phyloP scores from a whole-genome alignment of 2,797 vertebrate genomes.

The Pipistrellus nathusii region DNA sequence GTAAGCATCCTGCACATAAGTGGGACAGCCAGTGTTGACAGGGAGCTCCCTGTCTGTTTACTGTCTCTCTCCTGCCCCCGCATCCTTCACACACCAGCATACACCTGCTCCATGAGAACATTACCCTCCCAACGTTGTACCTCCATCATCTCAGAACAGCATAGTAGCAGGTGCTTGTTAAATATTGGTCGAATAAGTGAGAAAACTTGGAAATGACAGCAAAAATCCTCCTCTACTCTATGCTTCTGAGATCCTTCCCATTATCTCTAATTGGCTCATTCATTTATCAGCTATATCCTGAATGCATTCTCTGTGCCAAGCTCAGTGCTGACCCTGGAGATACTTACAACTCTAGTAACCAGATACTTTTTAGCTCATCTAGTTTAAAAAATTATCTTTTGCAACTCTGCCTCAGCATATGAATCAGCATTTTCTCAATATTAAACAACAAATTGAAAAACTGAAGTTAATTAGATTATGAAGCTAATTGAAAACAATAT shows the following conservation, averaged over 20 bases:
- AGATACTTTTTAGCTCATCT: conserved; percentile 14
- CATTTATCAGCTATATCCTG: not conserved
- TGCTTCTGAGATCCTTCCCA: not conserved
- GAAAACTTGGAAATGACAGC: not conserved
- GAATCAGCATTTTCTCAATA: conserved; percentile 54
- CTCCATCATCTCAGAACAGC: not conserved
- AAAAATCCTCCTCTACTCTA: not conserved
- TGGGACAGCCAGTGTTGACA: not conserved
- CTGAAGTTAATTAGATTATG: conserved; percentile 11
- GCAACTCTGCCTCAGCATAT: not conserved
- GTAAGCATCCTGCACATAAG: not conserved
- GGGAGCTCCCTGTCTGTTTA: not conserved
- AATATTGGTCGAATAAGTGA: not conserved
- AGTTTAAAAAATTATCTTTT: conserved; percentile 7
- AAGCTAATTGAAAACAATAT: conserved; percentile 53
- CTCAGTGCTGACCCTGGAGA: not conserved
- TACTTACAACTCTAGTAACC: not conserved
- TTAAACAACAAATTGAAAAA: conserved; percentile 53
- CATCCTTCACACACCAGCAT: rapidly evolving
- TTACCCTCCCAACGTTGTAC: rapidly evolving
- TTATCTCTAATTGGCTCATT: not conserved
- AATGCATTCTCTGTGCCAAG: not conserved
- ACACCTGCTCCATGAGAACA: not conserved
- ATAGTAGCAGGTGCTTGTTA: not conserved
- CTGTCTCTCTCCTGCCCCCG: not conserved